Conservation (phyloP, 2,888 invertebrate species). For the Athetis lepigone region DNA sequence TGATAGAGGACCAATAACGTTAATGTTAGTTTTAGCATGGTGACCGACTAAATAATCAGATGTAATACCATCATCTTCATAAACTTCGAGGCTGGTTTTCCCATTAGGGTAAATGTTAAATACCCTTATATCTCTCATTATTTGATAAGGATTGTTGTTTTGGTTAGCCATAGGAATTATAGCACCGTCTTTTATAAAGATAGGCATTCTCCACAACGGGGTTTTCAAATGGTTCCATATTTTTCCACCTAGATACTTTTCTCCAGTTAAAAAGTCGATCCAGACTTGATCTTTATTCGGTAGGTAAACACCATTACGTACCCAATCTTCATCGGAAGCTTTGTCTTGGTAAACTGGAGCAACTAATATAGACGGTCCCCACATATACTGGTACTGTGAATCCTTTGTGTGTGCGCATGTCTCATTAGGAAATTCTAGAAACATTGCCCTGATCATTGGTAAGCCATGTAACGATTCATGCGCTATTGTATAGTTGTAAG, state of each 20-base stretch:
- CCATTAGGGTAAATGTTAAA: constrained; percentile 81
- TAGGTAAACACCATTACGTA: constrained; percentile 80
- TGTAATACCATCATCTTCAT: constrained; percentile 85
- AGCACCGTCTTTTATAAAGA: constrained; percentile 84
- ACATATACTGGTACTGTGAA: constrained; percentile 87
- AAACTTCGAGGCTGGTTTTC: constrained; percentile 74
- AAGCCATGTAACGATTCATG: constrained; percentile 78
- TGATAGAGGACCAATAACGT: constrained; percentile 69
- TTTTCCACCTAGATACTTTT: constrained; percentile 84
- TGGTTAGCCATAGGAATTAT: constrained; percentile 83
- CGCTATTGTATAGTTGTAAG: constrained; percentile 84
- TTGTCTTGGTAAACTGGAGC: constrained; percentile 81
- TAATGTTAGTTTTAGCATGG: constrained; percentile 76
- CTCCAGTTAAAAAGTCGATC: constrained; percentile 84
- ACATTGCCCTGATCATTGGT: constrained; percentile 87
- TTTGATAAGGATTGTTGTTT: constrained; percentile 82
- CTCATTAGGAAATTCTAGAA: constrained; percentile 82
- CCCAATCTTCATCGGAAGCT: constrained; percentile 59
- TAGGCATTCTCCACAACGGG: constrained; percentile 85
- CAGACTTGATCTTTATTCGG: constrained; percentile 80
- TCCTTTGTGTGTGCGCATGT: constrained; percentile 76
- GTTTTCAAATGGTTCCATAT: constrained; percentile 77
- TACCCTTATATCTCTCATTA: constrained; percentile 77
- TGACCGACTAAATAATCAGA: constrained; percentile 74
- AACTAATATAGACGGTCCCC: constrained; percentile 85